phyloP scores from a whole-genome alignment of 2,113 vertebrate species.

The Atractosteus spatula region DNA sequence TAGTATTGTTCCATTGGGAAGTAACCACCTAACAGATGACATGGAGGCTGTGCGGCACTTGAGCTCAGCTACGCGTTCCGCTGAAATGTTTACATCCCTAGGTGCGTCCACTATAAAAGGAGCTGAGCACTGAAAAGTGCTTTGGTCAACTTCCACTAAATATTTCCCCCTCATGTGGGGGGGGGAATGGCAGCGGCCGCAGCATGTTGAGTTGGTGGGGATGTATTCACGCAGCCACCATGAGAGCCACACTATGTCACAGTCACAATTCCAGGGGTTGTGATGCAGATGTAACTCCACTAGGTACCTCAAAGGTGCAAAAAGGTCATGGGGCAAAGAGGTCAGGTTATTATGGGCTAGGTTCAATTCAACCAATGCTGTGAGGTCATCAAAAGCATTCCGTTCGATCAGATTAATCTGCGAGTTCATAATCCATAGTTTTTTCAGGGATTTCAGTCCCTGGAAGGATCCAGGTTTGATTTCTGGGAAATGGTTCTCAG shows the following conservation, averaged over 20 bases:
- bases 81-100: conserved; percentile 90
- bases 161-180: conserved; percentile 86
- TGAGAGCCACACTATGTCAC: conserved; percentile 93
- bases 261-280: conserved; percentile 97
- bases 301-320: conserved; percentile 87
- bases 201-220: conserved; percentile 95
- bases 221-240: conserved; percentile 96
- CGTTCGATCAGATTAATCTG: conserved; percentile 87
- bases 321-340: conserved; percentile 94
- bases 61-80: conserved; percentile 88
- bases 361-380: conserved; percentile 93
- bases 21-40: conserved; percentile 91
- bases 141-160: conserved; percentile 92
- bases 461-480: conserved; percentile 88
- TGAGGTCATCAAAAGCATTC: conserved; percentile 95
- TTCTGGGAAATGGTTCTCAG: conserved; percentile 90
- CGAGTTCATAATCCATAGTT: conserved; percentile 98
- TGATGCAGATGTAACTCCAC: conserved; percentile 96
- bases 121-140: conserved; percentile 89
- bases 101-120: conserved; percentile 94
- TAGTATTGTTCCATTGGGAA: conserved; percentile 90
- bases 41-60: conserved; percentile 90
- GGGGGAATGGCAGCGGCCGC: conserved; percentile 90
- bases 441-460: conserved; percentile 87
- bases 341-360: conserved; percentile 97